Evolutionary conservation across 2,888 invertebrate genomes (phyloP), one percentile per base, ranked within the genome.

Genomic region (Phyto melanocephala): DNA sequence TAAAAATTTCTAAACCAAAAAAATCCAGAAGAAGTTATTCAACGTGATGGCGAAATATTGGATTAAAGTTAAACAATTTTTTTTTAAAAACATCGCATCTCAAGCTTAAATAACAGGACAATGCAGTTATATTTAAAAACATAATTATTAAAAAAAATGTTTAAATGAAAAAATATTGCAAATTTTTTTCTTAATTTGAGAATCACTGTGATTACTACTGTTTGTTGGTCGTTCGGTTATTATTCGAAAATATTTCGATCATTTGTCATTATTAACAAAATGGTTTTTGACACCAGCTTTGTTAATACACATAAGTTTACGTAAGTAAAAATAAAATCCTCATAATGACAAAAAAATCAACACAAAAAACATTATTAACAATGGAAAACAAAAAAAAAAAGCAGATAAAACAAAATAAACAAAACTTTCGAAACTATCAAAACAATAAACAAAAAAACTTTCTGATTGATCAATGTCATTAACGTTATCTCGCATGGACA

Each of bases 251-350:
- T 56, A 8, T 52, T 72, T 60, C 33, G 33, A 72, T 68, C 52
- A 80, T 80, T 80, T 80, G 67, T 80, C 72, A 80, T 80, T 67
- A 67, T 80, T 67, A 74, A 74, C 72, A n/a, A 80, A 80, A 80
- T 72, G 72, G 67, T 65, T 58, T 52, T 40, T 68, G 72, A 77
- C 81, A 81, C 62, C 37, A 52, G 8, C n/a, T 13, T 33, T 65
- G 75, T 79, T 65, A 45, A 52, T 52, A 20, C n/a, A 33, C 7
- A 45, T 60, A 54, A 78, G 52, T 60, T 45, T n/a, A n/a, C n/a
- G n/a, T n/a, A n/a, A n/a, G n/a, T n/a, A n/a, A n/a, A n/a, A n/a
- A n/a, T n/a, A n/a, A 71, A 79, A 67, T 71, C 60, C 82, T 42
- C 45, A 45, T 78, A 78, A 82, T 82, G 79, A 75, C 74, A 77